Base-by-base conservation (phyloP, 2,888 invertebrate species). In the Dynastes tityus region DNA sequence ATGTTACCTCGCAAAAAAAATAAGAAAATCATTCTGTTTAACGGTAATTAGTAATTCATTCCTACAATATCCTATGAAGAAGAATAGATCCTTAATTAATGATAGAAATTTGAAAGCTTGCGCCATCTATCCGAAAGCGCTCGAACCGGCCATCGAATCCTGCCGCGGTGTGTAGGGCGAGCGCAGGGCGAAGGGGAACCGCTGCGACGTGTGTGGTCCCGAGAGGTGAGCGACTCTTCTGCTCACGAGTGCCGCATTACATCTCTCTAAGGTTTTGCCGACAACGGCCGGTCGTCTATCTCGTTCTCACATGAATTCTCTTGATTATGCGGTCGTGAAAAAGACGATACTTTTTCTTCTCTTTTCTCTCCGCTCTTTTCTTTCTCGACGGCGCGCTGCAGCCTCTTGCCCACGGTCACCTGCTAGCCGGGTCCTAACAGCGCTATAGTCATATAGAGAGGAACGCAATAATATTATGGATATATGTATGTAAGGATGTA, bases 121-220 rank as follows among this genome's bases (percentile, higher is more conserved):
- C 83, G 84, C 85, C 86, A 85, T 83, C 86, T 85, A 74, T 83
- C 63, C 70, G 53, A 71, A 70, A 67, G 78, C 79, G 77, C 78
- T 73, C 70, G 81, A 85, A 84, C 79, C 80, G 16, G 45, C 45
- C 32, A 27, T 55, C 63, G 70, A 75, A 70, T 58, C 76, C 65
- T 67, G 78, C 77, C 51, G 71, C 51, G 9, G 45, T 29, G 74
- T 61, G 32, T 37, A 37, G 32, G 65, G 79, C 70, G 77, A 63
- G 70, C 51, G 65, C 70, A 79, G 80, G 83, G 45, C 45, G 82
- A 80, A 79, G 79, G 79, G 83, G 79, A 78, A 82, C 74, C 76
- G 63, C 78, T 82, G 84, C 89, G 84, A 88, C 87, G 88, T 89
- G 89, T 89, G 89, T 88, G 89, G 88, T 88, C 88, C 85, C 76